Evolutionary conservation across 2,113 vertebrate genomes (phyloP), one percentile per base, ranked within the genome.

Genomic region (Aegypius monachus): DNA sequence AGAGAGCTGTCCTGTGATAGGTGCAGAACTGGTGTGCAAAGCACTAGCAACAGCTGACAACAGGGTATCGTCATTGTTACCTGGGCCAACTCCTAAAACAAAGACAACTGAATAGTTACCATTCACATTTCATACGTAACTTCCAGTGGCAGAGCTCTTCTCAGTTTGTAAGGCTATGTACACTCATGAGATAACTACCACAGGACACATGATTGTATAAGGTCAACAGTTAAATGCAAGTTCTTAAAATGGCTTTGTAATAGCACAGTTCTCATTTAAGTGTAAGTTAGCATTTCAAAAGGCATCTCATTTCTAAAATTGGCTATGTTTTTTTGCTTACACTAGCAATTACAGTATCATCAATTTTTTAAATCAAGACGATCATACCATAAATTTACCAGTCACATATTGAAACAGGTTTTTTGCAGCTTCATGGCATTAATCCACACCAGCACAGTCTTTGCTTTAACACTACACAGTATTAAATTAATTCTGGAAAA

Each of bases 11-110:
- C 99, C 99, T 1, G 98, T 99, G 97, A 99, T 99, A 0, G 99
- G 99, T 1, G 98, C 96, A 1, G 99, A 99, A 93, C 98, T 99
- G 94, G 99, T 99, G 97, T 99, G 99, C 93, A 99, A 95, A n/a
- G 99, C 99, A 31, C 99, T 99, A 63, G 99, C 98, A 7, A 99
- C 99, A 59, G 99, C 99, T 5, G 99, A 99, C 21, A 99, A 95
- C 55, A 99, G 98, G 3, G 99, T 99, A 48, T 99, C 98, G 1
- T 99, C 98, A 1, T 98, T 98, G 72, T 98, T 98, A 48, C 99
- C 99, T 1, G 99, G 99, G 36, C 99, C 99, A 1, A 99, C 97
- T 61, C 99, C 99, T 99, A 55, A 53, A 91, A 59, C 2, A 62
- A 25, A 74, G 83, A 79, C 5, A 40, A 14, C 2, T 5, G 3